These are phyloP conservation scores for Diorhabda elongata DNA, from an alignment of 1,140 invertebrate genomes.

Conservation along the genomic window DNA sequence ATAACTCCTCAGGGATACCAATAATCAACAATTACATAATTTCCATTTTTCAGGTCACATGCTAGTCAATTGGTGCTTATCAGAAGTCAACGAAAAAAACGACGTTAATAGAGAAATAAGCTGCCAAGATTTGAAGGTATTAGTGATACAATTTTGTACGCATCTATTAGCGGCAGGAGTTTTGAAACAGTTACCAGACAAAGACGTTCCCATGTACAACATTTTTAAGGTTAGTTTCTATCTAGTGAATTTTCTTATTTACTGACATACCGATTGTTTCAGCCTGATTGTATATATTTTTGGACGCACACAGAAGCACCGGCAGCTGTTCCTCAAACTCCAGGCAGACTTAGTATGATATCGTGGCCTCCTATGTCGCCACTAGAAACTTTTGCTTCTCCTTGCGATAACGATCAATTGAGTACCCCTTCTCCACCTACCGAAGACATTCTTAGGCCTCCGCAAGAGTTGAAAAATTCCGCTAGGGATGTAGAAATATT, in stretches of 20 bases:
- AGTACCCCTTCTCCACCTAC: neutral
- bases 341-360: slow-evolving; percentile 56
- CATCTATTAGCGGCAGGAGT: slow-evolving; percentile 86
- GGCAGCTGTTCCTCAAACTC: slow-evolving; percentile 62
- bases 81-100: slow-evolving; percentile 68
- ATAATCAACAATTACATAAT: neutral
- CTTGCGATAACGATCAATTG: slow-evolving; percentile 18
- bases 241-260: neutral
- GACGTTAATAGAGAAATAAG: slow-evolving; percentile 59
- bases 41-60: slow-evolving; percentile 68
- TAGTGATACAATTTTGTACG: slow-evolving; percentile 79
- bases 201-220: slow-evolving; percentile 58
- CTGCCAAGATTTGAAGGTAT: slow-evolving; percentile 66
- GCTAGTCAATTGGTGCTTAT: slow-evolving; percentile 83
- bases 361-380: slow-evolving; percentile 44
- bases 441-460: slow-evolving; percentile 10
- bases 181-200: slow-evolving; percentile 70
- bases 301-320: slow-evolving; percentile 77
- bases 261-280: slow-evolving; percentile 41
- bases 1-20: neutral
- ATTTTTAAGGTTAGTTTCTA: slow-evolving; percentile 68
- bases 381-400: slow-evolving; percentile 27
- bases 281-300: slow-evolving; percentile 85
- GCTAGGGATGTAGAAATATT: slow-evolving; percentile 43
- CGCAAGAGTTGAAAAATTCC: slow-evolving; percentile 35